Conservation (phyloP, 2,888 invertebrate genomes). For the Platycheirus rosarum region DNA sequence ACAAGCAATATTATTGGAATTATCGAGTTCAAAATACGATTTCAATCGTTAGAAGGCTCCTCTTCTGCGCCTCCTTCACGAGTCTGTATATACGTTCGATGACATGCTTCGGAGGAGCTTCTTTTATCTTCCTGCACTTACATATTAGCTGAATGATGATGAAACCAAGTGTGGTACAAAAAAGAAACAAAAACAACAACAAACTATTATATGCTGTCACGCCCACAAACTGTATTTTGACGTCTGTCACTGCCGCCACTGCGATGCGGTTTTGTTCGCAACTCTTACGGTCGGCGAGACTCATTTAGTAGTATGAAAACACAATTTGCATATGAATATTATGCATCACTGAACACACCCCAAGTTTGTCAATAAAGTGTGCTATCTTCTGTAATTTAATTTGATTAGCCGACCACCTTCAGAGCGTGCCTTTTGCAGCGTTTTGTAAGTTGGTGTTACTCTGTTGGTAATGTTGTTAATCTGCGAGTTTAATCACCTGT, state of each 20-base stretch:
- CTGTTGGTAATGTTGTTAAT: constrained; percentile 40
- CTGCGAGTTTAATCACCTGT: constrained; percentile 67
- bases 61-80: constrained; percentile 6
- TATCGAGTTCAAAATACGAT: constrained; percentile 70
- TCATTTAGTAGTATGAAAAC: constrained; percentile 41
- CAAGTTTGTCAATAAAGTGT: constrained; percentile 63
- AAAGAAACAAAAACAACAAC: constrained; percentile 33
- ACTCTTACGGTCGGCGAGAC: constrained; percentile 28
- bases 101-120: constrained; percentile 68
- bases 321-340: constrained; percentile 61
- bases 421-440: constrained; percentile 3
- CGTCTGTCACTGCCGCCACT: constrained; percentile 47
- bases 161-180: constrained; percentile 57
- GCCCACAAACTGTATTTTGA: constrained; percentile 73
- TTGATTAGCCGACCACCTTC: constrained; percentile 69
- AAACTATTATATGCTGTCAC: constrained; percentile 71
- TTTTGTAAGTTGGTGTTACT: constrained; percentile 26
- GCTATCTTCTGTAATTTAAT: constrained; percentile 71
- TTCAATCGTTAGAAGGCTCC: constrained; percentile 37
- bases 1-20: constrained; percentile 59
- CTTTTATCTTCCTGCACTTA: constrained; percentile 46
- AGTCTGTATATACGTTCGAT: constrained; percentile 11
- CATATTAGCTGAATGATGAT: constrained; percentile 4
- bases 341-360: constrained; percentile 71
- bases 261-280: constrained; percentile 18